Percentiles rank a stretch among this genome's conserved stretches.
phyloP scores from a whole-genome alignment of 2,797 vertebrate genomes.

The Coregonus suidteri region DNA sequence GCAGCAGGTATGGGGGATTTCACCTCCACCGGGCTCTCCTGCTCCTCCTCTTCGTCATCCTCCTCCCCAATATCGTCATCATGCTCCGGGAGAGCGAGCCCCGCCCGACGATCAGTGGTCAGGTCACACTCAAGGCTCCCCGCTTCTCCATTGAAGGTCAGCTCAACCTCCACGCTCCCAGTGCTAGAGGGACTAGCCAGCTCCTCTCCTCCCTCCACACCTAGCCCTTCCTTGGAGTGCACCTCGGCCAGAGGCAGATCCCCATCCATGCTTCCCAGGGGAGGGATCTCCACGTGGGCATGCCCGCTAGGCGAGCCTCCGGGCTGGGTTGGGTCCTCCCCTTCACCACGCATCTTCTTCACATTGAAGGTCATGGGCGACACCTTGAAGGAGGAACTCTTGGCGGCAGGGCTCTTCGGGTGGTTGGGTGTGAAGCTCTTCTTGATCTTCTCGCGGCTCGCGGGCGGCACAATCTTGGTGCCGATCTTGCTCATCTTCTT shows the following conservation, averaged over 20 bases:
- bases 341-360: slow-evolving; percentile 80
- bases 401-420: slow-evolving; percentile 84
- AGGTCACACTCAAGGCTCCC: slow-evolving; percentile 52
- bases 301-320: slow-evolving; percentile 30
- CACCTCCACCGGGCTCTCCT: slow-evolving; percentile 45
- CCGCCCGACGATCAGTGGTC: slow-evolving; percentile 53
- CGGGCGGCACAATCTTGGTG: slow-evolving; percentile 90
- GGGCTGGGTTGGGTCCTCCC: slow-evolving; percentile 11
- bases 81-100: slow-evolving; percentile 64
- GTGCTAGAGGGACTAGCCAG: slow-evolving; percentile 45
- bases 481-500: slow-evolving; percentile 92
- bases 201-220: slow-evolving; percentile 56
- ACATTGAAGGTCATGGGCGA: slow-evolving; percentile 83
- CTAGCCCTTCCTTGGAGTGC: slow-evolving; percentile 59
- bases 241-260: slow-evolving; percentile 69
- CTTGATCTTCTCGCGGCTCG: slow-evolving; percentile 92
- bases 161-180: slow-evolving; percentile 54
- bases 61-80: slow-evolving; percentile 58
- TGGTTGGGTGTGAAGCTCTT: slow-evolving; percentile 89
- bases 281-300: slow-evolving; percentile 74
- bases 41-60: slow-evolving; percentile 45
- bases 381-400: slow-evolving; percentile 85
- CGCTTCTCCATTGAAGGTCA: slow-evolving; percentile 61
- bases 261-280: slow-evolving; percentile 68
- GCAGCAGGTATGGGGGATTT: slow-evolving; percentile 45